A percentile compares a stretch with the other conserved stretches of the same genome.
Conservation (phyloP, 2,113 vertebrate genomes). For the Passer domesticus region DNA sequence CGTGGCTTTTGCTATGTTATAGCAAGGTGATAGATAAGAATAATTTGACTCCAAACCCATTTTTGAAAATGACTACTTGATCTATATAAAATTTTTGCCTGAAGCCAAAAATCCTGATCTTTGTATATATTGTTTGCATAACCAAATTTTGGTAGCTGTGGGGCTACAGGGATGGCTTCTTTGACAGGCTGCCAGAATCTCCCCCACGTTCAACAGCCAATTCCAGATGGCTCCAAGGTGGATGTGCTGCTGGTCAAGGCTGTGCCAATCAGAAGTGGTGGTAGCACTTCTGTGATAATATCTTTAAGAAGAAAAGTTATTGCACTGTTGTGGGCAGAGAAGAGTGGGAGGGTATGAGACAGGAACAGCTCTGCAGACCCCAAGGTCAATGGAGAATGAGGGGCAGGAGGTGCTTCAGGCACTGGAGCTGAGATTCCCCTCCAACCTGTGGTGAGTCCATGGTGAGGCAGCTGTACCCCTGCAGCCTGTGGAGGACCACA, state of each 20-base stretch:
- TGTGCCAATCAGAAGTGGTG: background rate
- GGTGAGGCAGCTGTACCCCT: background rate
- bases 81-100: background rate
- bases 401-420: background rate
- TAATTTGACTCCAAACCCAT: background rate
- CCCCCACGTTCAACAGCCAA: background rate
- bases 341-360: background rate
- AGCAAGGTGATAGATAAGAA: background rate
- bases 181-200: background rate
- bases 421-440: background rate
- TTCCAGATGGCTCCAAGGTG: background rate
- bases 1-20: background rate
- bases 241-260: background rate
- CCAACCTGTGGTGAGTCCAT: background rate
- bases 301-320: background rate
- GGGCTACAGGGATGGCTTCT: background rate
- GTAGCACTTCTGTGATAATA: background rate
- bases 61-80: background rate
- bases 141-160: background rate
- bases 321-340: background rate
- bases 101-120: background rate
- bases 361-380: background rate
- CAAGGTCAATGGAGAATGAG: accelerated
- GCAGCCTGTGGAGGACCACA: too few species aligned
- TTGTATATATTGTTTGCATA: background rate